Percentiles rank a stretch among this genome's conserved stretches.
Evolutionary conservation across 64 coral and sea anemone species (phyloP).

Genomic region (Montipora cactus): DNA sequence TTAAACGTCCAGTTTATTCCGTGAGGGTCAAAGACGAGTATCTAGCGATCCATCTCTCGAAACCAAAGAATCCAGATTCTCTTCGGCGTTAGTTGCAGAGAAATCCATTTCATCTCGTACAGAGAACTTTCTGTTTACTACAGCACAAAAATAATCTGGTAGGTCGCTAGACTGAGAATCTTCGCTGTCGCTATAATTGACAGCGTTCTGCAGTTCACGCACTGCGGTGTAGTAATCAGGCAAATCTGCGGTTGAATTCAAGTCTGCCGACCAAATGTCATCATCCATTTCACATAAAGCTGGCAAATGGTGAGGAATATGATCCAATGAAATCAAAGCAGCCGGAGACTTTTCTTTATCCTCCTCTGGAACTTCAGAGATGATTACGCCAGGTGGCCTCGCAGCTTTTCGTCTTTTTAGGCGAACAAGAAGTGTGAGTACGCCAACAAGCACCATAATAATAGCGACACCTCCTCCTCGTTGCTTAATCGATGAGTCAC

Average conservation of each 20-base stretch:
- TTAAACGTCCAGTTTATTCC: no score
- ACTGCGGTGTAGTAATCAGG: slow-evolving; percentile 3
- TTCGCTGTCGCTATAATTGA: neutral
- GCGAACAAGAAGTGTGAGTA: neutral
- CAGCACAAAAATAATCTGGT: neutral
- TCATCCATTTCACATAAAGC: neutral
- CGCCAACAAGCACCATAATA: neutral
- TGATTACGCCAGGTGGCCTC: neutral
- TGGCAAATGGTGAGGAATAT: neutral
- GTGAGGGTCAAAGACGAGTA: no score
- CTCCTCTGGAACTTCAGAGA: neutral
- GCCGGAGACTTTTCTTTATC: slow-evolving; percentile 4
- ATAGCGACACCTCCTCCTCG: neutral
- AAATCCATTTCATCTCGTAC: neutral
- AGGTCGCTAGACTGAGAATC: neutral
- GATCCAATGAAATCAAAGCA: neutral
- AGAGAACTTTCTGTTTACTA: neutral
- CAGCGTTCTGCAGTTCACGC: neutral
- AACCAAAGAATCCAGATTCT: neutral
- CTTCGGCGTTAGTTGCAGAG: neutral
- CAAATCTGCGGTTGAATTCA: neutral
- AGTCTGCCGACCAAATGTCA: neutral
- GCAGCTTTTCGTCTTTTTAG: neutral
- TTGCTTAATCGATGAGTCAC: no score
- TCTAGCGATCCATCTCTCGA: neutral